Evolutionary conservation across 2,113 vertebrate genomes (phyloP).

Genomic region (Nanger granti): DNA sequence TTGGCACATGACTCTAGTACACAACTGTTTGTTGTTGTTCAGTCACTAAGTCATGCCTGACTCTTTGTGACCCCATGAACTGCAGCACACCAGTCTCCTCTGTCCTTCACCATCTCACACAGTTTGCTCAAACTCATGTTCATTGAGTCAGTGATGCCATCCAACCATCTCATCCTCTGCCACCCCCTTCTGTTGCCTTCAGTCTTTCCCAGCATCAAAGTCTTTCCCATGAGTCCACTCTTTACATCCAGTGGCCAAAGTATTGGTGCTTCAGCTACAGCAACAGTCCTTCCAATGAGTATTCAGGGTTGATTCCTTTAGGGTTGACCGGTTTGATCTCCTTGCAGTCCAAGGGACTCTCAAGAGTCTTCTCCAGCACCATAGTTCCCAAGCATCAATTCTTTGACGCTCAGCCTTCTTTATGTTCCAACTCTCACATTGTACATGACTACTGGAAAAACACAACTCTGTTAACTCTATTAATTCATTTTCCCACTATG

Average conservation of each 20-base stretch:
- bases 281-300: not conserved
- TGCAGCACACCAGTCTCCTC: not conserved
- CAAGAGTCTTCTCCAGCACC: not conserved
- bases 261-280: not conserved
- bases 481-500: not conserved
- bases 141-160: not conserved
- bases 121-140: not conserved
- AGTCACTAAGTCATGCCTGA: not conserved
- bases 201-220: not conserved
- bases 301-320: not conserved
- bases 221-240: not conserved
- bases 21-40: not conserved
- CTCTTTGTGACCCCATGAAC: not conserved
- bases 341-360: not conserved
- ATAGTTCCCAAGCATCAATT: not conserved
- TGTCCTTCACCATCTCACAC: not conserved
- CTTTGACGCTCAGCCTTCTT: not conserved
- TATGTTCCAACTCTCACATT: not conserved
- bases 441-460: not conserved
- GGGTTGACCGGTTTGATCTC: not conserved
- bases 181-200: not conserved
- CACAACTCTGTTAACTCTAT: not conserved
- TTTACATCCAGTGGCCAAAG: not conserved
- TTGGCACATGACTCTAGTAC: not conserved
- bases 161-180: not conserved